Base-by-base conservation (phyloP, 2,113 vertebrate genomes). In the Centropristis striata region DNA sequence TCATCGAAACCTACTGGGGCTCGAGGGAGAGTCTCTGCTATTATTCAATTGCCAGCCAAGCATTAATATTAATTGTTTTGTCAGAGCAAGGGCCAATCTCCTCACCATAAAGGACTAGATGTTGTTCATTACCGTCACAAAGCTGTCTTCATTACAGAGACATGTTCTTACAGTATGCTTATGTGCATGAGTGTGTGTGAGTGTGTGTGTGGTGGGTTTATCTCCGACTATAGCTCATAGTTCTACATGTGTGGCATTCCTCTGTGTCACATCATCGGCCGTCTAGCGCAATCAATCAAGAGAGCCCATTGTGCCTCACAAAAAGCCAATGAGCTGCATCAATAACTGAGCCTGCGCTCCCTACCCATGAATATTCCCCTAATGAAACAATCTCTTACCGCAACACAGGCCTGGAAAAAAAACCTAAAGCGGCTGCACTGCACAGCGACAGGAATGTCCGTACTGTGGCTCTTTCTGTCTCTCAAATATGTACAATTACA, bases 251-350 rank as follows among this genome's bases (percentile, higher is more conserved):
- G 88, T 90, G 78, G 20, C 37, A 66, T 80, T 90, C 81, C 77
- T 90, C 88, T 85, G 79, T 84, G 90, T 90, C 90, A 88, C 84
- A 78, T 89, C 84, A 82, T 78, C 64, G 64, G 88, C 68, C 39
- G 54, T 76, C 73, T 65, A 65, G 77, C 12, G 16, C 71, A 58
- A 92, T 92, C 93, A 94, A 91, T 92, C 90, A 84, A 85, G 77
- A 41, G 66, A 85, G 80, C 61, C 86, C 84, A 88, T 92, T 90
- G 90, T 92, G 83, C 71, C 84, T 79, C 76, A 70, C 78, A 88
- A 90, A 90, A 82, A 90, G 76, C 87, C 85, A 83, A 92, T 86
- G 86, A 91, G 84, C 82, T 88, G 83, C 92, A 90, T 92, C 88
- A 91, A 92, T 91, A 92, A 91, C 88, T 57, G 78, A 87, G 85